These are phyloP conservation scores for Pedetes capensis DNA, from an alignment of 2,113 vertebrate species.

Conservation along the genomic window DNA sequence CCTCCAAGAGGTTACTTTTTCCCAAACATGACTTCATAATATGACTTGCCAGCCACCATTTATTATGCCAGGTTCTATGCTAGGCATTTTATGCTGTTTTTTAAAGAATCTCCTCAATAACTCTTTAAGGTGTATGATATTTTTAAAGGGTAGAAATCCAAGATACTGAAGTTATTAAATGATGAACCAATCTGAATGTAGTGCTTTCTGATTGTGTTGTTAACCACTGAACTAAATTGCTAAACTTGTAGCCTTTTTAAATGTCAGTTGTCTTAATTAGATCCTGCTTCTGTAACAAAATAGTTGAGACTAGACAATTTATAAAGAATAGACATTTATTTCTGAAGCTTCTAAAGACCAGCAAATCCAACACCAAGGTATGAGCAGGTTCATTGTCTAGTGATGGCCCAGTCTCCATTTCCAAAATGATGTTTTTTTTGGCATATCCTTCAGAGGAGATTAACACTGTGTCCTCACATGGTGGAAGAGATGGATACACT, in stretches of 20 bases:
- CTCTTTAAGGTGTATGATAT: background rate
- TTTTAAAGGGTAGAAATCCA: background rate
- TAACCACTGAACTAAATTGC: background rate
- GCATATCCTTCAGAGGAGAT: too few species aligned
- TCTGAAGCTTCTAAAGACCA: background rate
- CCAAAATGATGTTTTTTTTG: too few species aligned
- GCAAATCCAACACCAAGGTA: background rate
- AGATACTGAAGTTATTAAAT: background rate
- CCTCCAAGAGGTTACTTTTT: background rate
- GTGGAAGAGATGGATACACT: background rate
- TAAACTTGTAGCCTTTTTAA: background rate
- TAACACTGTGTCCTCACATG: background rate
- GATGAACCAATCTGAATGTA: background rate
- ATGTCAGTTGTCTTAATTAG: background rate
- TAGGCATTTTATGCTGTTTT: constrained; percentile 9
- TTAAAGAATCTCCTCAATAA: background rate
- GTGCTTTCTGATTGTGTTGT: background rate
- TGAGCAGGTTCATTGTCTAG: background rate
- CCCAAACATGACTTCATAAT: background rate
- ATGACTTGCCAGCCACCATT: background rate
- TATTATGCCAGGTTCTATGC: background rate
- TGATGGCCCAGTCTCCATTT: background rate
- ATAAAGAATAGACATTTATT: background rate
- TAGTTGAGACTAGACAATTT: background rate
- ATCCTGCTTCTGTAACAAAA: background rate